Conservation (phyloP, 2,888 invertebrate genomes). For the Drosophila anomalata region DNA sequence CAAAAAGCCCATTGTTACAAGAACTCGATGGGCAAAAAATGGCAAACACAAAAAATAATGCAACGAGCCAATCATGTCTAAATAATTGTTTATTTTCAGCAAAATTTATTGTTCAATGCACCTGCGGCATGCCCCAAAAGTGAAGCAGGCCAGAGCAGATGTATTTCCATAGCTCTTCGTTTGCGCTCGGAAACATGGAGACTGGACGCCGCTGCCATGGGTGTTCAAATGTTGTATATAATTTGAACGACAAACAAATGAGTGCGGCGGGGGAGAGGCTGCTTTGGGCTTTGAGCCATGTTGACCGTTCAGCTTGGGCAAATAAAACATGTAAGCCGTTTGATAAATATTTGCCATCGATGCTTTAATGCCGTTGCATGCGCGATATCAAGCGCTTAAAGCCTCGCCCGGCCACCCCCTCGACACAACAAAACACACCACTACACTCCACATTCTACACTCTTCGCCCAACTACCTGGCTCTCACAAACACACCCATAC, state of each 20-base stretch:
- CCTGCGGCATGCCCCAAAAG: constrained; percentile 59
- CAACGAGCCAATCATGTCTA: constrained; percentile 45
- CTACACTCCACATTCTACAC: not conserved
- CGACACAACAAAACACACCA: not conserved
- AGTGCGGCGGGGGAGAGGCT: constrained; percentile 13
- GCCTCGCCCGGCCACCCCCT: not conserved
- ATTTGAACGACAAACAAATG: constrained; percentile 69
- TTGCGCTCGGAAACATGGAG: constrained; percentile 54
- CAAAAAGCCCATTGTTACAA: constrained; percentile 1
- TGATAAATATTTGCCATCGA: constrained; percentile 65
- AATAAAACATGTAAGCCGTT: constrained; percentile 77
- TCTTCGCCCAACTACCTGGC: not conserved
- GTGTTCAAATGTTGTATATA: constrained; percentile 62
- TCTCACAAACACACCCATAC: not conserved
- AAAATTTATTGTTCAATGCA: constrained; percentile 72
- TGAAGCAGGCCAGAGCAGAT: constrained; percentile 12
- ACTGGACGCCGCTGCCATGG: constrained; percentile 38
- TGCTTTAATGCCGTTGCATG: constrained; percentile 60
- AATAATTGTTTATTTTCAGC: constrained; percentile 68
- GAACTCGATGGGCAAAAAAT: constrained; percentile 5
- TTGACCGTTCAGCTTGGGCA: constrained; percentile 74
- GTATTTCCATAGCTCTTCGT: constrained; percentile 31
- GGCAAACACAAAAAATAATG: constrained; percentile 6
- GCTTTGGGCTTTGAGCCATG: constrained; percentile 49
- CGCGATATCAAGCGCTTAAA: constrained; percentile 58